phyloP scores from a whole-genome alignment of 2,797 vertebrate species.

The Ctenopoma kingsleyae region DNA sequence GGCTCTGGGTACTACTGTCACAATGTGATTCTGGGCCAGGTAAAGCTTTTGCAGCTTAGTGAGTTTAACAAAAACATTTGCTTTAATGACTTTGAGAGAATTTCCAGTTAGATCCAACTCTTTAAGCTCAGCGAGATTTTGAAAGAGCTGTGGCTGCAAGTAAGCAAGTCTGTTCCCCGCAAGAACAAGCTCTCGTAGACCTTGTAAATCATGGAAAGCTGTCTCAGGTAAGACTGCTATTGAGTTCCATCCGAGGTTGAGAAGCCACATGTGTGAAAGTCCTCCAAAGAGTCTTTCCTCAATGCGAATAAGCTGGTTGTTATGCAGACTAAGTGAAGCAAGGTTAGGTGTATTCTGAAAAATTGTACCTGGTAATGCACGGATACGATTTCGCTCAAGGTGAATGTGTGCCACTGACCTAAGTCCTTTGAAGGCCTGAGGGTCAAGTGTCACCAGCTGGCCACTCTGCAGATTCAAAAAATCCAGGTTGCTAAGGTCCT shows the following conservation, averaged over 20 bases:
- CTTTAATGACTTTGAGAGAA: slow-evolving; percentile 90
- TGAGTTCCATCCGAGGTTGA: slow-evolving; percentile 95
- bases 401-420: slow-evolving; percentile 89
- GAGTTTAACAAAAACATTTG: slow-evolving; percentile 91
- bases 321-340: slow-evolving; percentile 91
- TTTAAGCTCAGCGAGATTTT: slow-evolving; percentile 91
- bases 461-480: slow-evolving; percentile 95
- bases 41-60: slow-evolving; percentile 95
- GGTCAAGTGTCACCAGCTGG: slow-evolving; percentile 86
- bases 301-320: slow-evolving; percentile 90
- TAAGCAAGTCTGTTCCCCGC: slow-evolving; percentile 94
- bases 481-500: slow-evolving; percentile 88
- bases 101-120: slow-evolving; percentile 95
- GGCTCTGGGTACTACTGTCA: slow-evolving; percentile 89
- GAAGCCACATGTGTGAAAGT: slow-evolving; percentile 92
- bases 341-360: slow-evolving; percentile 91
- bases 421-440: slow-evolving; percentile 89
- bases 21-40: slow-evolving; percentile 92
- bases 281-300: slow-evolving; percentile 92
- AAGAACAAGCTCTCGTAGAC: slow-evolving; percentile 91
- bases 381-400: slow-evolving; percentile 91
- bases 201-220: slow-evolving; percentile 89
- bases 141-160: slow-evolving; percentile 92
- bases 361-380: slow-evolving; percentile 81
- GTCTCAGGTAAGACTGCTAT: slow-evolving; percentile 91